A percentile compares a stretch with the other conserved stretches of the same genome.
Evolutionary conservation across 2,888 invertebrate species (phyloP).

Genomic region (Poecilus cupreus): DNA sequence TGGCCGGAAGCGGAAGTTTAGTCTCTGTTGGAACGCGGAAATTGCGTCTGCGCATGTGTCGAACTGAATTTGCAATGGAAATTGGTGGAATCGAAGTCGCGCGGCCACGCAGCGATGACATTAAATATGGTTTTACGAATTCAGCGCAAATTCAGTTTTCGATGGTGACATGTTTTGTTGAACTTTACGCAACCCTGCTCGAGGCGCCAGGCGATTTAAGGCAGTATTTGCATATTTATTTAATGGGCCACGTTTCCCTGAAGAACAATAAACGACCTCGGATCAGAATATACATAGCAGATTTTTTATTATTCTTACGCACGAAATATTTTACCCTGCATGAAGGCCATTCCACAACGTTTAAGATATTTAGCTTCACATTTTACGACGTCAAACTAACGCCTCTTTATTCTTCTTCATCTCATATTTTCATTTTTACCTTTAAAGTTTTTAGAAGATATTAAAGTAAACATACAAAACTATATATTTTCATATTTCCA

Average conservation of each 20-base stretch:
- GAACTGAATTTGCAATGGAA: constrained; percentile 25
- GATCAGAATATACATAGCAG: background rate
- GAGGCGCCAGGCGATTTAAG: background rate
- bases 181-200: background rate
- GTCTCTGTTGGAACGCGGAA: background rate
- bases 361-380: background rate
- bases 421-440: too few species aligned
- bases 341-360: background rate
- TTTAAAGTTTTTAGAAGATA: too few species aligned
- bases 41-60: background rate
- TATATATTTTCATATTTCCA: too few species aligned
- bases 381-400: background rate
- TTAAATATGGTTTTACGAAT: constrained; percentile 48
- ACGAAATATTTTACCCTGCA: background rate
- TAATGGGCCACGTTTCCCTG: constrained; percentile 21
- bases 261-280: constrained; percentile 14
- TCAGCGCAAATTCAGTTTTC: constrained; percentile 29
- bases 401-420: background rate
- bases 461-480: too few species aligned
- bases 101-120: background rate
- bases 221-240: constrained; percentile 34
- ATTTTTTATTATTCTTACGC: constrained; percentile 13
- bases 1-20: background rate
- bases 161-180: constrained; percentile 9
- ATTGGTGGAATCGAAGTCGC: background rate